A percentile compares a stretch with the other conserved stretches of the same genome.
These are phyloP conservation scores for Phlogophora meticulosa DNA, from an alignment of 2,888 invertebrate species.

Conservation along the genomic window DNA sequence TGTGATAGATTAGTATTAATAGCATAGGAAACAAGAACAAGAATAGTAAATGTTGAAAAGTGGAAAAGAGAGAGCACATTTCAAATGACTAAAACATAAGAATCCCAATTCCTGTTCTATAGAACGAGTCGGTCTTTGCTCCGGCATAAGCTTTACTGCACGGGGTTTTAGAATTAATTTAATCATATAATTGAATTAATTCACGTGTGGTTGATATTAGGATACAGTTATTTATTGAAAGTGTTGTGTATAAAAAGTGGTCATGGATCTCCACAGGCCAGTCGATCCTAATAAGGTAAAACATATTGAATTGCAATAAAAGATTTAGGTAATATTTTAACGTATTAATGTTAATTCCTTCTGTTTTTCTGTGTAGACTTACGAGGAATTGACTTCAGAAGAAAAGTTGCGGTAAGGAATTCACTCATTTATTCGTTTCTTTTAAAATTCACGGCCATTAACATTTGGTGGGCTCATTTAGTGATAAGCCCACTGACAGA, in stretches of 20 bases:
- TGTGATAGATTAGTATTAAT: neutral
- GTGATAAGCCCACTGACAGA: slow-evolving; percentile 53
- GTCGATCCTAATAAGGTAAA: slow-evolving; percentile 88
- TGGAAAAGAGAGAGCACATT: slow-evolving; percentile 29
- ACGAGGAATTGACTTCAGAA: slow-evolving; percentile 94
- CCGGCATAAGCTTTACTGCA: slow-evolving; percentile 41
- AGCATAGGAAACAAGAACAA: slow-evolving; percentile 27
- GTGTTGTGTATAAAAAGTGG: slow-evolving; percentile 49
- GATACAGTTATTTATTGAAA: slow-evolving; percentile 33
- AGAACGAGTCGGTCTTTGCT: slow-evolving; percentile 35
- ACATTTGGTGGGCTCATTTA: slow-evolving; percentile 15
- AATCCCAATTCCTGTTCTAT: neutral
- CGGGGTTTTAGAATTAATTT: slow-evolving; percentile 46
- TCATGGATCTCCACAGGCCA: slow-evolving; percentile 88
- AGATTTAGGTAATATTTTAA: slow-evolving; percentile 44
- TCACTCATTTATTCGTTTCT: neutral
- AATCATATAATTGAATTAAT: slow-evolving; percentile 60
- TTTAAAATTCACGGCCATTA: slow-evolving; percentile 15
- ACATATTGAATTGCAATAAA: slow-evolving; percentile 47
- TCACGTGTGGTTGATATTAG: slow-evolving; percentile 40
- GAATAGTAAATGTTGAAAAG: neutral
- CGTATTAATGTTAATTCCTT: slow-evolving; percentile 41
- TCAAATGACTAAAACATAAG: neutral
- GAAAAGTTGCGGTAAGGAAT: slow-evolving; percentile 93
- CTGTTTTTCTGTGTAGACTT: slow-evolving; percentile 90